Percentiles rank a stretch among this genome's conserved stretches.
These are phyloP conservation scores for Gallinago media DNA, from an alignment of 2,113 vertebrate species.

Conservation along the genomic window DNA sequence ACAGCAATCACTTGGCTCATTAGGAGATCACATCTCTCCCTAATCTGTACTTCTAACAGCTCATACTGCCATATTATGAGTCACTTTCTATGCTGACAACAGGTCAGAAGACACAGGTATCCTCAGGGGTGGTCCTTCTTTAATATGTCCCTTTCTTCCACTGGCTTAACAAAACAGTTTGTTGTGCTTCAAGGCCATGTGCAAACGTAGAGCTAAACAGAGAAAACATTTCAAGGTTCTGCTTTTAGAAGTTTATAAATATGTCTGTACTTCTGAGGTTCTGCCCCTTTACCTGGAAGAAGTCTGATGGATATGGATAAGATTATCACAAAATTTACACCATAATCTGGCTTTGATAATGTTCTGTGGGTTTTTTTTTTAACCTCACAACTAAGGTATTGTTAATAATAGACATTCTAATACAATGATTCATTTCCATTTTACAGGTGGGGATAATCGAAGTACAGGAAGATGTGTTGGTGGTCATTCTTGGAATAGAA, in stretches of 20 bases:
- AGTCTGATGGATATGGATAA: not conserved
- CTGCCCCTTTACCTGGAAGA: not conserved
- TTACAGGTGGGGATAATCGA: not conserved
- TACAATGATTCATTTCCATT: not conserved
- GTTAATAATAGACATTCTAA: not conserved
- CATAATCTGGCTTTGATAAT: not conserved
- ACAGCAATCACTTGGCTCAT: not conserved
- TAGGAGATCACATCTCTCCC: not conserved
- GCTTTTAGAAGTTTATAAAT: not conserved
- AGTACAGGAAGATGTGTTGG: not conserved
- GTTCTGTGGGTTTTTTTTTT: not conserved
- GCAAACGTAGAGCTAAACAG: not conserved
- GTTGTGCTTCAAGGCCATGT: not conserved
- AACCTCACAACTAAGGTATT: not conserved
- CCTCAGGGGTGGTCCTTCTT: not conserved
- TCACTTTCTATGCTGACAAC: not conserved
- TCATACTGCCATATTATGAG: not conserved
- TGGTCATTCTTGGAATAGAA: not conserved
- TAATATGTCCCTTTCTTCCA: not conserved
- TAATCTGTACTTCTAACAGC: not conserved
- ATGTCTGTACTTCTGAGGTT: not conserved
- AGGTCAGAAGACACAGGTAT: not conserved
- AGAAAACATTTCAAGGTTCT: not conserved
- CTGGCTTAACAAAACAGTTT: not conserved
- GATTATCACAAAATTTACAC: not conserved